Conservation (phyloP, 92 coral and sea anemone species). For the Hydrozoanthus gracilis region DNA sequence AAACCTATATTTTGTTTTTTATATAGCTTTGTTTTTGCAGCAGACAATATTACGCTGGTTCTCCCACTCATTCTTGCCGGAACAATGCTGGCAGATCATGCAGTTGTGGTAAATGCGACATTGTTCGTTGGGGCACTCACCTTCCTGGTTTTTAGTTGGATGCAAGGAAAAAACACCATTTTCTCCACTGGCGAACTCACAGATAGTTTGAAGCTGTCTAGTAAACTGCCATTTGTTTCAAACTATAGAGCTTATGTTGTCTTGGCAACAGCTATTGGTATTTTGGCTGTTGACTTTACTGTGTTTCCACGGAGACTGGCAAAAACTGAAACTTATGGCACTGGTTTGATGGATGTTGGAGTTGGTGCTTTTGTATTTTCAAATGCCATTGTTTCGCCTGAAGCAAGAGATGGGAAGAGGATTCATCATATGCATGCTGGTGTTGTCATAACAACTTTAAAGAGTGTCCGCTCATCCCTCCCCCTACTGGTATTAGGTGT, state of each 20-base stretch:
- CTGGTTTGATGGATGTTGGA: constrained; percentile 95
- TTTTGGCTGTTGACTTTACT: constrained; percentile 92
- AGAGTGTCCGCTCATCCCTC: constrained; percentile 75
- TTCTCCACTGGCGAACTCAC: background rate
- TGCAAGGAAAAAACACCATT: background rate
- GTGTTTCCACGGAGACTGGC: constrained; percentile 93
- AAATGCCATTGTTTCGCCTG: constrained; percentile 90
- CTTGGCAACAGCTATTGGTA: constrained; percentile 87
- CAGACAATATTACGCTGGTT: constrained; percentile 70
- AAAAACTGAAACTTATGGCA: constrained; percentile 95
- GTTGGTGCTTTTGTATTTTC: constrained; percentile 96
- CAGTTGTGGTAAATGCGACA: constrained; percentile 39
- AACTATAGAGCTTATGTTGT: constrained; percentile 88
- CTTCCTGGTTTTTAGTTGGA: constrained; percentile 6
- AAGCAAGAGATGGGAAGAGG: constrained; percentile 69
- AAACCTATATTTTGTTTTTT: constrained; percentile 21
- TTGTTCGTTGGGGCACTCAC: constrained; percentile 40
- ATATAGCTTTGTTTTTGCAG: constrained; percentile 62
- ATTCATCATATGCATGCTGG: constrained; percentile 39
- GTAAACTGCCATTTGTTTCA: constrained; percentile 78
- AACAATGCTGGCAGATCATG: constrained; percentile 80
- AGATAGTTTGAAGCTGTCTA: constrained; percentile 29
- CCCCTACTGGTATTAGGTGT: constrained; percentile 86
- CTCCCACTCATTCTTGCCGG: constrained; percentile 73
- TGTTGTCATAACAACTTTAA: constrained; percentile 38